These are phyloP conservation scores for Zoanthus sansibaricus DNA, from an alignment of 92 coral and sea anemone species.

Conservation along the genomic window DNA sequence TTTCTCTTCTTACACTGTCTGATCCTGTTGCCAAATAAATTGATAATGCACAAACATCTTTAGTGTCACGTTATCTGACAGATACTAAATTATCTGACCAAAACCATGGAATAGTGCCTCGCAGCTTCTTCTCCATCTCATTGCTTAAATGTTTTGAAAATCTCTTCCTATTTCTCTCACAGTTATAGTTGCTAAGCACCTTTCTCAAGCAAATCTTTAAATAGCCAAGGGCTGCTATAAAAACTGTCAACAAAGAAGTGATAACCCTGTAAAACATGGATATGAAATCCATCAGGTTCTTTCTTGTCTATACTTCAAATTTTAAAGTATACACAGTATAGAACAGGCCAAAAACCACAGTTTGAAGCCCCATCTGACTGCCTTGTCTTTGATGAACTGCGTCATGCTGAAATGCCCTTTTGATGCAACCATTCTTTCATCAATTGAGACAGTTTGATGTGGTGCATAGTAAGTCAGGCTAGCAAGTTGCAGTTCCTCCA, in stretches of 20 bases:
- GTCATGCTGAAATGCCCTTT: slow-evolving; percentile 20
- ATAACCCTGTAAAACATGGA: slow-evolving; percentile 1
- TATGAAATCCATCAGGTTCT: slow-evolving; percentile 29
- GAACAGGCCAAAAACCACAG: slow-evolving; percentile 51
- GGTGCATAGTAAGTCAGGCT: slow-evolving; percentile 17
- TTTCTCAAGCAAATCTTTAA: not conserved
- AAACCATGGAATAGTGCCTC: slow-evolving; percentile 8
- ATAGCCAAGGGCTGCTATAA: slow-evolving; percentile 6
- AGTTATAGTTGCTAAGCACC: slow-evolving; percentile 12
- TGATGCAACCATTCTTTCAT: slow-evolving; percentile 30
- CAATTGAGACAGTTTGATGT: not conserved
- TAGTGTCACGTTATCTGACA: slow-evolving; percentile 24
- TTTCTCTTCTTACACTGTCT: not conserved
- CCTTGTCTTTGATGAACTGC: slow-evolving; percentile 55
- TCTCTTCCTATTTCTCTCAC: slow-evolving; percentile 9
- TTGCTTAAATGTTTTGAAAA: not conserved
- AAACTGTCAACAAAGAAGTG: slow-evolving; percentile 15
- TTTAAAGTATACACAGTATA: slow-evolving; percentile 45
- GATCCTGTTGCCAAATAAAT: slow-evolving; percentile 7
- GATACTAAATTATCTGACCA: not conserved
- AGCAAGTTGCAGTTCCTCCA: slow-evolving; percentile 25
- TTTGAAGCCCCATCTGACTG: slow-evolving; percentile 59
- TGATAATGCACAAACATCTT: slow-evolving; percentile 2
- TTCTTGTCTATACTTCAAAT: slow-evolving; percentile 51
- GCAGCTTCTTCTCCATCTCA: slow-evolving; percentile 7